Conservation (phyloP, 1,140 invertebrate genomes). For the Bathynomus jamesi region DNA sequence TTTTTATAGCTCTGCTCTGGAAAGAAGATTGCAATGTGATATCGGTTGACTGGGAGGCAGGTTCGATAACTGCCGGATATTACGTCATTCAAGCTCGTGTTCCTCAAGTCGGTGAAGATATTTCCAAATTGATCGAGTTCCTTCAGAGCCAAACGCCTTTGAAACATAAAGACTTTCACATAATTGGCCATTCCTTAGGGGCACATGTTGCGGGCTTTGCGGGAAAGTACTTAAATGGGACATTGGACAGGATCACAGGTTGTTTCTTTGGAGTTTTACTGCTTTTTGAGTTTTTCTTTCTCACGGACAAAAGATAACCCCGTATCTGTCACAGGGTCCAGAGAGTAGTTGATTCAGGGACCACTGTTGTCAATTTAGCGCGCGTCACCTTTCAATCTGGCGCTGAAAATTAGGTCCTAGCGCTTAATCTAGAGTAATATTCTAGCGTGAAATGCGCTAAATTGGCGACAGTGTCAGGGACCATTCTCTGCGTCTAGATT, state of each 20-base stretch:
- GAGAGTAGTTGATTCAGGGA: background rate
- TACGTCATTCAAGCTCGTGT: conserved; percentile 15
- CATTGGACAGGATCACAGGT: conserved; percentile 75
- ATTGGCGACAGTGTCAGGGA: too few relatives aligned
- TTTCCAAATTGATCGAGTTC: conserved; percentile 6
- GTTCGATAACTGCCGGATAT: conserved; percentile 83
- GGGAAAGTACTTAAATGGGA: conserved; percentile 65
- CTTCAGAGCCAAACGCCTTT: conserved; percentile 39
- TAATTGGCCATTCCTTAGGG: conserved; percentile 87
- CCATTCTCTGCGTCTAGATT: too few relatives aligned
- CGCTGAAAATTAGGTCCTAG: too few relatives aligned
- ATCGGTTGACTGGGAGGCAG: conserved; percentile 90
- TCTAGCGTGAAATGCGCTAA: too few relatives aligned
- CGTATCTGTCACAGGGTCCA: background rate
- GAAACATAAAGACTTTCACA: conserved; percentile 56
- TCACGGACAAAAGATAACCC: too few relatives aligned
- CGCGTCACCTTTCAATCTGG: too few relatives aligned
- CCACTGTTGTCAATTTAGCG: too few relatives aligned
- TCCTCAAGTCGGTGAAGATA: conserved; percentile 15
- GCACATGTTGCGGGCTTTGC: conserved; percentile 90
- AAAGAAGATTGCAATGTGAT: conserved; percentile 69
- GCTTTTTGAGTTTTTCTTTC: too few relatives aligned
- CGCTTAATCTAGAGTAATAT: too few relatives aligned
- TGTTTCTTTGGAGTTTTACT: too few relatives aligned
- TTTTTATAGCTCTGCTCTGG: conserved; percentile 18